Evolutionary conservation across 2,113 vertebrate species (phyloP).

Genomic region (Lipotes vexillifer): DNA sequence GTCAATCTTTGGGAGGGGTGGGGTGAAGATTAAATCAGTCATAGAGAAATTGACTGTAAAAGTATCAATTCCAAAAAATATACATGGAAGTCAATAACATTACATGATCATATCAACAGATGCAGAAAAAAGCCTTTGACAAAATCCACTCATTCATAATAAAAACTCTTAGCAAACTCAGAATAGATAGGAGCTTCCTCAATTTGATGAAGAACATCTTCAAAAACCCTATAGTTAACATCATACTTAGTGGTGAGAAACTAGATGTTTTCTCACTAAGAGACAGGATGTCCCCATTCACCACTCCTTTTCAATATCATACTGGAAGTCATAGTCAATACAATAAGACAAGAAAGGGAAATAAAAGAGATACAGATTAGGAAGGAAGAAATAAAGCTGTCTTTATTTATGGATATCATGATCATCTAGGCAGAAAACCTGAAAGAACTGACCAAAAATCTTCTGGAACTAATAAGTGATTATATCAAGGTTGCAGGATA

Average conservation of each 20-base stretch:
- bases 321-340: background rate
- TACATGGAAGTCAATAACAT: background rate
- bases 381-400: background rate
- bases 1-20: background rate
- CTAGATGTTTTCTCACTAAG: background rate
- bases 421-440: background rate
- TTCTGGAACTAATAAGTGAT: background rate
- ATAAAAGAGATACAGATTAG: background rate
- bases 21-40: background rate
- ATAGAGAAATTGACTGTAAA: background rate
- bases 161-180: background rate
- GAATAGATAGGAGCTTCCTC: background rate
- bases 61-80: background rate
- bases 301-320: background rate
- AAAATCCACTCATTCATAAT: background rate
- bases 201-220: background rate
- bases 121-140: background rate
- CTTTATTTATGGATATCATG: background rate
- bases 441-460: background rate
- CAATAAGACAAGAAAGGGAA: background rate
- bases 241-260: background rate
- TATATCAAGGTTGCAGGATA: background rate
- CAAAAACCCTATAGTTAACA: background rate
- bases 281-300: background rate
- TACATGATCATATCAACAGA: background rate